Evolutionary conservation across 37 sponge, comb jelly and placozoan genomes (phyloP), one percentile per base, ranked within the genome.

Genomic region (Chondrilla cf. caribensis): DNA sequence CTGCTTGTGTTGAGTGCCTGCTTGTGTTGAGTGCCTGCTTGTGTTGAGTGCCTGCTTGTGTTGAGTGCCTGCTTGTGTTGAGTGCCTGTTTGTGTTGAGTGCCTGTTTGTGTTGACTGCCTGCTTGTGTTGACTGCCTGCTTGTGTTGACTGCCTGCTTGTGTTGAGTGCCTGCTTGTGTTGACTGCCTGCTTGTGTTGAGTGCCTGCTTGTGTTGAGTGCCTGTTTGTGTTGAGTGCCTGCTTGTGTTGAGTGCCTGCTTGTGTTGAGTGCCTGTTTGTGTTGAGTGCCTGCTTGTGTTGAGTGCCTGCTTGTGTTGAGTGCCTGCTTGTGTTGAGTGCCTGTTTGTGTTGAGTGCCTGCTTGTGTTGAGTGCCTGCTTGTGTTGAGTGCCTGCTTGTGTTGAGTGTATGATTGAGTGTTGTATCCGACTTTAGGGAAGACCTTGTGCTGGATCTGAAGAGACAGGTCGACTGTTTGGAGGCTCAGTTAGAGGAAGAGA

Each of bases 351-450:
- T 22, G 29, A 19, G 64, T 60, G 64, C 15, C 19, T 28, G 64
- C 22, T 4, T 60, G 64, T 60, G 19, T 21, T 26, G 22, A 6
- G 64, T 28, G 2, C 11, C 62, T 37, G 44, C 41, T 55, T 65
- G 67, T 66, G 60, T 21, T 22, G 29, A 19, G 64, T 60, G 64
- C 15, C 19, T 28, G 64, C 22, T 4, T 60, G 64, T 60, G 19
- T 21, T 26, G 22, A 6, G 64, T 28, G 2, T 38, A 82, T 37
- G 44, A 62, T 55, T 65, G 67, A 64, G 60, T 21, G 19, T 59
- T 85, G 84, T 31, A 14, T 41, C 51, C 11, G 6, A 47, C 19
- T 66, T 2, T 38, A 90, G 91, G 22, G 91, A 90, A 57, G 87
- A 80, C 19, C 37, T 66, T 18, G 42, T 84, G 35, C 43, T 84